phyloP scores from a whole-genome alignment of 2,888 invertebrate species.

The Mythimna loreyi region DNA sequence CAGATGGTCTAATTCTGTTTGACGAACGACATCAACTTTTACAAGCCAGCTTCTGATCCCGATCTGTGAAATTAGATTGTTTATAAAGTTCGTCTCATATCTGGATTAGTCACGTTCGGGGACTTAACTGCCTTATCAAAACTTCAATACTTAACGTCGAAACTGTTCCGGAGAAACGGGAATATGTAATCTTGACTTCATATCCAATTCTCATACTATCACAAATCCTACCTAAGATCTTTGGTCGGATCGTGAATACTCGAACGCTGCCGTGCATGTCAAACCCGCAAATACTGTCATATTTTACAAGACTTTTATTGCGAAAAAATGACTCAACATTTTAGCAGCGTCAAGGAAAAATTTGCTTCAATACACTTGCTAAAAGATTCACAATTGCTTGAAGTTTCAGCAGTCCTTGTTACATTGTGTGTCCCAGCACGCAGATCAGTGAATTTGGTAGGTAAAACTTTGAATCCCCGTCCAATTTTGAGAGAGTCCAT shows the following conservation, averaged over 20 bases:
- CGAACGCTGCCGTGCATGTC: constrained; percentile 75
- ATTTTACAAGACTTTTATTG: constrained; percentile 71
- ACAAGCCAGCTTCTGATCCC: constrained; percentile 63
- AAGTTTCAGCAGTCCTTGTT: constrained; percentile 8
- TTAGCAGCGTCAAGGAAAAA: constrained; percentile 53
- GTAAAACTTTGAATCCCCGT: constrained; percentile 83
- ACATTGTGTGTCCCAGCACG: constrained; percentile 46
- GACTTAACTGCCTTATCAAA: constrained; percentile 80
- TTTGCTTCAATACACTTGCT: constrained; percentile 31
- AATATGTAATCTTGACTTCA: constrained; percentile 75
- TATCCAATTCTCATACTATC: constrained; percentile 82
- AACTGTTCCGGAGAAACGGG: constrained; percentile 70
- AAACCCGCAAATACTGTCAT: constrained; percentile 76
- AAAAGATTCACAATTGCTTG: constrained; percentile 53
- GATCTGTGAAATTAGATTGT: constrained; percentile 80
- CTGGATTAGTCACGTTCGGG: constrained; percentile 73
- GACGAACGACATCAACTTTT: constrained; percentile 54
- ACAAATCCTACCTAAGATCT: constrained; percentile 80
- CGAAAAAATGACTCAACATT: constrained; percentile 58
- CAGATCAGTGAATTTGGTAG: constrained; percentile 75
- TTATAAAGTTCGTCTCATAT: constrained; percentile 77
- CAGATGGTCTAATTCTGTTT: constrained; percentile 50
- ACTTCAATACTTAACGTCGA: constrained; percentile 79
- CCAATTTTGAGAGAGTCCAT: constrained; percentile 83
- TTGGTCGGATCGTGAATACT: constrained; percentile 74